phyloP scores from a whole-genome alignment of 2,113 vertebrate genomes.

The Dendrocopos noguchii region DNA sequence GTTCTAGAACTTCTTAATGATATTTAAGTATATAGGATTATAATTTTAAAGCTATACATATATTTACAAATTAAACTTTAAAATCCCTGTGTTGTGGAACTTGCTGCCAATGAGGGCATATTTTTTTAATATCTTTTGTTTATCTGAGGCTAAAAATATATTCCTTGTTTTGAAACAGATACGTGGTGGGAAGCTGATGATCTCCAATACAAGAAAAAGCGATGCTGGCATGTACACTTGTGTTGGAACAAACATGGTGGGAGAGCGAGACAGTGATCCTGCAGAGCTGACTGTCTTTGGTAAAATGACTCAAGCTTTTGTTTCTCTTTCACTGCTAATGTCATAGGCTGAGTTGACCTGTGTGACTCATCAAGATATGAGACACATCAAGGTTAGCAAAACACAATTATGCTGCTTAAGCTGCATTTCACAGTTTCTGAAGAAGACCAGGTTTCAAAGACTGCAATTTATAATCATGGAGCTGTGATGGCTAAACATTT shows the following conservation, averaged over 20 bases:
- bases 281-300: constrained; percentile 98
- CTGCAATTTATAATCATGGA: background rate
- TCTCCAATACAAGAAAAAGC: constrained; percentile 93
- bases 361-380: background rate
- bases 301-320: constrained; percentile 65
- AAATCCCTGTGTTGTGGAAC: background rate
- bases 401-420: background rate
- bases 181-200: constrained; percentile 97
- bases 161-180: constrained; percentile 80
- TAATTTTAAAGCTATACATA: background rate
- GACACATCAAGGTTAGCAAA: background rate
- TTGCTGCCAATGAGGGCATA: background rate
- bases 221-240: constrained; percentile 97
- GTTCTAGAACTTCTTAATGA: background rate
- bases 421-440: background rate
- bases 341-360: background rate
- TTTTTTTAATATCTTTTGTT: background rate
- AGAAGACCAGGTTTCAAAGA: background rate
- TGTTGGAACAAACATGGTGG: constrained; percentile 98
- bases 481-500: background rate
- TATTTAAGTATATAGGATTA: background rate
- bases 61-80: background rate
- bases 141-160: background rate
- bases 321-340: background rate
- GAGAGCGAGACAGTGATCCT: constrained; percentile 94